These are phyloP conservation scores for Hedya salicella DNA, from an alignment of 2,888 invertebrate species.

Conservation along the genomic window DNA sequence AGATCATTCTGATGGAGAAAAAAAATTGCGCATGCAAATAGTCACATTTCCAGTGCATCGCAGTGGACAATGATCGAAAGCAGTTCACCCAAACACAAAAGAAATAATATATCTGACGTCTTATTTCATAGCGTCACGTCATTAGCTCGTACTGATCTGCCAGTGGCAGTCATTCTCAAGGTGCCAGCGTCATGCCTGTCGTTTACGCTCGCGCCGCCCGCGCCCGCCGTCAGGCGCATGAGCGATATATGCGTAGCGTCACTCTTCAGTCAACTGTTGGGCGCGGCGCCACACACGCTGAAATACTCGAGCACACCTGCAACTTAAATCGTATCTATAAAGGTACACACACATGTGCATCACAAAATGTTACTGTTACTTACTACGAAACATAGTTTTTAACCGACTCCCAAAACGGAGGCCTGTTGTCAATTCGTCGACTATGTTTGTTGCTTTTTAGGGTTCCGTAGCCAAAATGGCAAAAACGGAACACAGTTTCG, in stretches of 20 bases:
- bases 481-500: too few species aligned
- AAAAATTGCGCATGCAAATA: too few species aligned
- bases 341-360: background rate
- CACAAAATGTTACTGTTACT: background rate
- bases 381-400: too few species aligned
- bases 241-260: background rate
- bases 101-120: background rate
- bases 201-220: background rate
- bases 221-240: background rate
- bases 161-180: background rate
- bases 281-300: slow-evolving; percentile 1
- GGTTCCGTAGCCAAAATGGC: too few species aligned
- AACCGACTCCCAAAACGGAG: too few species aligned
- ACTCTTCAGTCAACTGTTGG: slow-evolving; percentile 3
- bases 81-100: background rate
- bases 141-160: background rate
- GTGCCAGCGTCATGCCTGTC: background rate
- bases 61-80: too few species aligned
- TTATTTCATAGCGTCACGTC: background rate
- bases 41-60: too few species aligned
- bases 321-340: background rate
- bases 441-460: too few species aligned
- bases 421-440: too few species aligned
- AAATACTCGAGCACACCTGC: slow-evolving; percentile 24
- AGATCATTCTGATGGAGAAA: too few species aligned